Evolutionary conservation across 2,113 vertebrate genomes (phyloP), one percentile per base, ranked within the genome.

Genomic region (Anguilla rostrata): DNA sequence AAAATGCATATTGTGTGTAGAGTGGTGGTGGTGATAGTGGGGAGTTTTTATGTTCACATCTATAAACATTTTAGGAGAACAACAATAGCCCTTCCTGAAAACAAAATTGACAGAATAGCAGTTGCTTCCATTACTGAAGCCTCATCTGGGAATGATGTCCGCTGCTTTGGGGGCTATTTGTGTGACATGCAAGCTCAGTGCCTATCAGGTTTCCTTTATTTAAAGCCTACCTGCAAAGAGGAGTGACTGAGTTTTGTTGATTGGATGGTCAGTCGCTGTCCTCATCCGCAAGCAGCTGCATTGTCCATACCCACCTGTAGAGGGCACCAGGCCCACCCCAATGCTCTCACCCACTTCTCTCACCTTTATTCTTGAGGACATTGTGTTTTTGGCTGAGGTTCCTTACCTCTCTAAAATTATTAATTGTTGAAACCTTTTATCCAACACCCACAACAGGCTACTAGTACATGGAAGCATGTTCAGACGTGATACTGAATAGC

Each of bases 31-130:
- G 43, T 46, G 43, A 46, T 6, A 46, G 8, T 4, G 43, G 43
- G 43, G 43, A 46, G 43, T 46, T 46, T 4, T 46, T 46, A 6
- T 46, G 43, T 46, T 46, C 43, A 46, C 43, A 6, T 4, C 43
- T 46, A 75, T 26, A 75, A 75, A 6, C 26, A 14, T 22, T 63
- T 63, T 22, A 26, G n/a, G n/a, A 75, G 26, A 34, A 75, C 71
- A 75, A 75, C n/a, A 75, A 75, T 75, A 75, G 71, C 71, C n/a
- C 16, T 75, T 75, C n/a, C 71, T 75, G 26, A 75, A 34, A 75
- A 75, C 34, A 34, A 75, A 75, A 75, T 5, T n/a, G 26, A 29
- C 71, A 11, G 2, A 34, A 29, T 34, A 75, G 34, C 1, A 12
- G n/a, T 29, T n/a, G 71, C 34, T 75, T 75, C 71, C 26, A 34